These are phyloP conservation scores for Hirudinaria manillensis DNA, from an alignment of 2,888 invertebrate genomes.

Conservation along the genomic window DNA sequence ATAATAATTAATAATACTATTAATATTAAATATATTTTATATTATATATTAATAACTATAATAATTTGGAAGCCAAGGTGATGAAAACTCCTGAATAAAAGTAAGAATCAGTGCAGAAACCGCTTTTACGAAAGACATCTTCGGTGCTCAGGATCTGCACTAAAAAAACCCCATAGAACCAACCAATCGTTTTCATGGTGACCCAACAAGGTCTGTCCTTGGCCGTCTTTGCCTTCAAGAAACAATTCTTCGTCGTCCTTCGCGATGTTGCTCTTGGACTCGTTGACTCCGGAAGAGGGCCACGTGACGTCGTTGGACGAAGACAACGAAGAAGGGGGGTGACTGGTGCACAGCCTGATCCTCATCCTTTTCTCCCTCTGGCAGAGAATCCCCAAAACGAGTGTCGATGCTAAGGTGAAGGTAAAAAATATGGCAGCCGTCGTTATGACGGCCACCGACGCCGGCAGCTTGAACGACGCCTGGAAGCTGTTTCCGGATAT, in stretches of 20 bases:
- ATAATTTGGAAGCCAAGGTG: no score
- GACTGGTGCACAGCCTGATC: neutral
- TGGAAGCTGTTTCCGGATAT: neutral
- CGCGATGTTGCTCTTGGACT: neutral
- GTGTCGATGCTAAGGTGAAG: slow-evolving; percentile 4
- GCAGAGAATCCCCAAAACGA: slow-evolving; percentile 5
- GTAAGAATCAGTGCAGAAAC: no score
- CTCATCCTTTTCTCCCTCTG: neutral
- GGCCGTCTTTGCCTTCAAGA: neutral
- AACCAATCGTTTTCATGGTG: neutral
- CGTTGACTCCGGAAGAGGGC: neutral
- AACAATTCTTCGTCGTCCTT: slow-evolving; percentile 6
- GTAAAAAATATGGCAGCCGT: slow-evolving; percentile 16
- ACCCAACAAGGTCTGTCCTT: neutral
- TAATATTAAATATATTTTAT: no score
- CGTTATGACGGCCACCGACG: slow-evolving; percentile 13
- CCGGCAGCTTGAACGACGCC: slow-evolving; percentile 1
- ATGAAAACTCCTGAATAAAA: no score
- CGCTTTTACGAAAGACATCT: no score
- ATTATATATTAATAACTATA: no score
- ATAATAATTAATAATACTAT: no score
- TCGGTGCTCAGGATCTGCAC: no score
- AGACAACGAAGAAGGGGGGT: slow-evolving; percentile 9
- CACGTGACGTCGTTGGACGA: slow-evolving; percentile 3
- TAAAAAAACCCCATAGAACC: no score